These are phyloP conservation scores for Alosa sapidissima DNA, from an alignment of 2,797 vertebrate species.

Conservation along the genomic window DNA sequence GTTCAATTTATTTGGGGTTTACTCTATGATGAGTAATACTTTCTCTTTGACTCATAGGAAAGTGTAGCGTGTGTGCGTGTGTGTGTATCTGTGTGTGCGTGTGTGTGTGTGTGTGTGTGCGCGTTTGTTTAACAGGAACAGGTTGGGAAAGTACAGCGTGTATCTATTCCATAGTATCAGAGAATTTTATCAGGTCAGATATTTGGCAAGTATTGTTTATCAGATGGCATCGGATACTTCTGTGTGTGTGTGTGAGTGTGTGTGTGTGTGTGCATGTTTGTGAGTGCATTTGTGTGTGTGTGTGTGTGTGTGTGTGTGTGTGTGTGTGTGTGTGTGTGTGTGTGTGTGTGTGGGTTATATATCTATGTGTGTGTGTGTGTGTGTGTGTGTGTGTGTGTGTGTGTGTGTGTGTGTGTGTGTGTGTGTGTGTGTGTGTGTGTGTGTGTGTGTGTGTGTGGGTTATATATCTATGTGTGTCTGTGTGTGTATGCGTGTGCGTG, in stretches of 20 bases:
- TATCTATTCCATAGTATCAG: not conserved
- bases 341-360: slow-evolving; percentile 23
- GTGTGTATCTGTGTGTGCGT: too few species aligned
- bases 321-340: not conserved
- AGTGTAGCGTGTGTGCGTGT: not conserved
- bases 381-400: too few species aligned
- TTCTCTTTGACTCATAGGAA: not conserved
- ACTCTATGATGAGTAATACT: not conserved
- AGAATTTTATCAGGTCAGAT: too few species aligned
- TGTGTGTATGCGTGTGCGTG: too few species aligned
- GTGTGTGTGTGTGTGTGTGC: too few species aligned
- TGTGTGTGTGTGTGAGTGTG: too few species aligned
- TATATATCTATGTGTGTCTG: not conserved
- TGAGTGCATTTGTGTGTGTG: not conserved
- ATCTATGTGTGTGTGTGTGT: too few species aligned
- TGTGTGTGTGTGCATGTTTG: not conserved
- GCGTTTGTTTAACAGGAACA: too few species aligned
- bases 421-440: not conserved
- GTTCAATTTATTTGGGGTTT: not conserved
- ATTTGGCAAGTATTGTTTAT: too few species aligned
- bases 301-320: not conserved
- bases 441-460: slow-evolving; percentile 22
- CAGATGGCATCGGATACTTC: too few species aligned
- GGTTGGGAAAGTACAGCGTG: not conserved
- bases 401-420: not conserved